These are phyloP conservation scores for Anthrax anthrax DNA, from an alignment of 2,888 invertebrate species.

Conservation along the genomic window DNA sequence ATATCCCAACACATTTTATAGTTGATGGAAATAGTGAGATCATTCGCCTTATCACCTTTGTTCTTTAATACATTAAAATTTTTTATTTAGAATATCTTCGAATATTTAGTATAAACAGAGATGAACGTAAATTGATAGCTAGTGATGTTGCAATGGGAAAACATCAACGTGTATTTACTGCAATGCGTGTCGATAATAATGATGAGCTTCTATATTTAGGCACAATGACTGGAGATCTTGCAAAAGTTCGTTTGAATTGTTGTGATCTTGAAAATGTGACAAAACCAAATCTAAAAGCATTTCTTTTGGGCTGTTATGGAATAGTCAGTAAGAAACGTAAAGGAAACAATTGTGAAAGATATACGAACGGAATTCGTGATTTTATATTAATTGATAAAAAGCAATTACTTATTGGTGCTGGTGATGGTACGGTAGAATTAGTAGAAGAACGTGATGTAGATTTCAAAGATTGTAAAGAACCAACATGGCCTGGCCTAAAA, in stretches of 20 bases:
- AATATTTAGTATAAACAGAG: slow-evolving; percentile 58
- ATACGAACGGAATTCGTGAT: slow-evolving; percentile 41
- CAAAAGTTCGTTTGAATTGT: slow-evolving; percentile 35
- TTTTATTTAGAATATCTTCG: slow-evolving; percentile 43
- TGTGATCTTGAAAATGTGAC: slow-evolving; percentile 31
- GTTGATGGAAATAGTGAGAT: slow-evolving; percentile 57
- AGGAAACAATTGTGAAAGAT: slow-evolving; percentile 33
- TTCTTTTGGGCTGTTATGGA: slow-evolving; percentile 40
- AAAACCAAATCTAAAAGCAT: slow-evolving; percentile 22
- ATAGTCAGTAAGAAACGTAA: slow-evolving; percentile 26
- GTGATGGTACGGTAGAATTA: slow-evolving; percentile 68
- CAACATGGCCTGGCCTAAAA: slow-evolving; percentile 43
- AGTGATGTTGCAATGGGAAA: slow-evolving; percentile 66
- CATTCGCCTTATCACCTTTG: no score
- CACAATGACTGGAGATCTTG: slow-evolving; percentile 56
- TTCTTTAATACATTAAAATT: background rate
- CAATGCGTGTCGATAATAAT: slow-evolving; percentile 51
- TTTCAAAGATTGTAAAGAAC: slow-evolving; percentile 32
- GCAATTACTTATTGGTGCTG: slow-evolving; percentile 62
- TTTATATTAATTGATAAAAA: slow-evolving; percentile 46
- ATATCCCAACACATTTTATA: slow-evolving; percentile 50
- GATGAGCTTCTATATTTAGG: slow-evolving; percentile 72
- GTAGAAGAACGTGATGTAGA: slow-evolving; percentile 44
- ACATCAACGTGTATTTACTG: slow-evolving; percentile 59
- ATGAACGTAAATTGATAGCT: slow-evolving; percentile 52